These are phyloP conservation scores for Hemitrygon akajei DNA, from an alignment of 2,797 vertebrate genomes.

Conservation along the genomic window DNA sequence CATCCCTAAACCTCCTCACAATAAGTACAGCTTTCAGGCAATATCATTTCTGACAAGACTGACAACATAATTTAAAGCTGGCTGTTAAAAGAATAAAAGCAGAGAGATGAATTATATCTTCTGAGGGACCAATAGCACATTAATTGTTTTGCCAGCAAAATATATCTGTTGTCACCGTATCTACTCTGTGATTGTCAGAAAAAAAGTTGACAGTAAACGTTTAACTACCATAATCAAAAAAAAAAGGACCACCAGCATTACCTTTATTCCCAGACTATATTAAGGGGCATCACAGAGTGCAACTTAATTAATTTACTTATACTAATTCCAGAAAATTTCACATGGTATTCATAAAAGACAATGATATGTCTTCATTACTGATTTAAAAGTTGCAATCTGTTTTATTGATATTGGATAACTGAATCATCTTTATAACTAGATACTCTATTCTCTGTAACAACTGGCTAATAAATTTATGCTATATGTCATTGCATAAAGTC, in stretches of 20 bases:
- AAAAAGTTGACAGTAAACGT: background rate
- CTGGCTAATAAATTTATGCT: constrained; percentile 50
- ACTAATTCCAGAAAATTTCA: constrained; percentile 36
- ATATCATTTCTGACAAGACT: background rate
- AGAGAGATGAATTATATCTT: background rate
- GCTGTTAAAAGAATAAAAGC: background rate
- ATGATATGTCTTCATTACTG: background rate
- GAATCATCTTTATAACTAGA: constrained; percentile 38
- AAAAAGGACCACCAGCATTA: background rate
- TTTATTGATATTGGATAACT: constrained; percentile 39
- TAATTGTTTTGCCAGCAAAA: constrained; percentile 1
- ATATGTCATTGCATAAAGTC: constrained; percentile 57
- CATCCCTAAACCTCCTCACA: background rate
- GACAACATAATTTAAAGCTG: background rate
- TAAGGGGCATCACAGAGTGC: constrained; percentile 14
- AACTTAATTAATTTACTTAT: constrained; percentile 24
- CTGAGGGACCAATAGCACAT: background rate
- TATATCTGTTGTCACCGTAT: constrained; percentile 34
- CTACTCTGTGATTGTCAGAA: constrained; percentile 39
- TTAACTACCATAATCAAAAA: constrained; percentile 40
- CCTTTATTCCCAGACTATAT: constrained; percentile 26
- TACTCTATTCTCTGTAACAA: constrained; percentile 25
- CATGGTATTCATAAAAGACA: constrained; percentile 36
- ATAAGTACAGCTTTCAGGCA: background rate
- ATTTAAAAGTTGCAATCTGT: constrained; percentile 26